These are phyloP conservation scores for Abscondita cerata DNA, from an alignment of 2,888 invertebrate genomes.

Conservation along the genomic window DNA sequence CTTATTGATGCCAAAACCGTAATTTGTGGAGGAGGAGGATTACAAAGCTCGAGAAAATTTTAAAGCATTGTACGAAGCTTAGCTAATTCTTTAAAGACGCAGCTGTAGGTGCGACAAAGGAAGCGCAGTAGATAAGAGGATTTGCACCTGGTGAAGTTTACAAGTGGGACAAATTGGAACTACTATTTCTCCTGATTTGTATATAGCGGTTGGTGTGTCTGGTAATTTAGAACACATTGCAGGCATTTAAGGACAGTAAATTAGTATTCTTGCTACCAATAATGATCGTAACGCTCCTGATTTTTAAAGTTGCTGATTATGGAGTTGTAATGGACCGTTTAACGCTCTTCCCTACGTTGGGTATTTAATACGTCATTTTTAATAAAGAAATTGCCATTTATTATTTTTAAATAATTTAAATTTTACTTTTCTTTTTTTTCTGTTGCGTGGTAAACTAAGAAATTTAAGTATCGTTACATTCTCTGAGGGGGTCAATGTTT, in stretches of 20 bases:
- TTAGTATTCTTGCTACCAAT: conserved; percentile 97
- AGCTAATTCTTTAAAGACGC: conserved; percentile 92
- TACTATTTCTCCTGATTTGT: conserved; percentile 96
- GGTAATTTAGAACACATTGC: conserved; percentile 98
- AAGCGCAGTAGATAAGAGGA: conserved; percentile 95
- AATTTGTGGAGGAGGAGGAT: conserved; percentile 84
- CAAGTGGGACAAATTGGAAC: conserved; percentile 98
- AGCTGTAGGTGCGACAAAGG: conserved; percentile 94
- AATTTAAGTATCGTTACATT: too few relatives aligned
- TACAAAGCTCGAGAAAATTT: conserved; percentile 97
- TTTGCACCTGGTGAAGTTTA: conserved; percentile 93
- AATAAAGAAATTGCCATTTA: background rate
- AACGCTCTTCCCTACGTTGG: conserved; percentile 76
- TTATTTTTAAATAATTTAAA: too few relatives aligned
- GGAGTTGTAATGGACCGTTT: conserved; percentile 92
- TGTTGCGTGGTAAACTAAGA: too few relatives aligned
- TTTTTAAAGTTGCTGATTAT: conserved; percentile 89
- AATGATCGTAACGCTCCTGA: conserved; percentile 97
- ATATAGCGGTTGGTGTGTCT: conserved; percentile 94
- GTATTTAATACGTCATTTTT: conserved; percentile 57
- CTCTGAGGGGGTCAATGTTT: too few relatives aligned
- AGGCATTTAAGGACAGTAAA: conserved; percentile 98
- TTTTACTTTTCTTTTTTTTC: too few relatives aligned
- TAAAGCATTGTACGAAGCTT: conserved; percentile 87
- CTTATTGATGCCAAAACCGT: conserved; percentile 86